Base-by-base conservation (phyloP, 1,140 invertebrate genomes). In the Brachionus angularis region DNA sequence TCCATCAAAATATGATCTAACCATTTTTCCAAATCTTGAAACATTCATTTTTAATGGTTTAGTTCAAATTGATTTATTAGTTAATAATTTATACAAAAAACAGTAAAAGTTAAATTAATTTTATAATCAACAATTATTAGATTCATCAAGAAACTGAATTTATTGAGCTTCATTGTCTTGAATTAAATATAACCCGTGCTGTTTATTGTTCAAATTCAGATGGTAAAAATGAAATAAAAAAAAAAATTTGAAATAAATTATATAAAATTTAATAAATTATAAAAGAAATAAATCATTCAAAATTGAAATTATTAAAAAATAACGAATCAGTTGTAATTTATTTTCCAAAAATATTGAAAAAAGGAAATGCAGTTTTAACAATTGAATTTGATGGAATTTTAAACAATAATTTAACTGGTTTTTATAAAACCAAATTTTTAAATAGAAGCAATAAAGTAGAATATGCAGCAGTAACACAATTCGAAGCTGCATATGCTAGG, bases 401-500 rank as follows among this genome's bases (percentile, higher is more conserved):
- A 46, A 64, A 64, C 36, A 42, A 64, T 29, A 44, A 46, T 33
- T 10, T 64, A 4, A 27, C 23, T 16, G 61, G 61, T 2, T 64
- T 46, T 46, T 64, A 64, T 18, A 64, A 64, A 47, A 47, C 61
- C 4, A 64, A 64, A 27, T 64, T 27, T 47, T 18, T 47, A 14
- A 31, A 64, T 18, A 21, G 0, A 23, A 21, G 25, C 25, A 34
- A 34, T 14, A 18, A 39, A 23, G 27, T 23, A 27, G 1, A 21
- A 1, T 14, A 39, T 12, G 53, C 53, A 39, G 53, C 53, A n/a
- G 53, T 58, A 3, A 58, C 53, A 16, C 53, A 58, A 58, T 58
- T 58, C 16, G 53, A 58, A 23, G 53, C 53, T 21, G 53, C 70
- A 14, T 49, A 95, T 86, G 93, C 93, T 16, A 84, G 93, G 61